These are phyloP conservation scores for Diachrysia chrysitis DNA, from an alignment of 2,888 invertebrate genomes.

Conservation along the genomic window DNA sequence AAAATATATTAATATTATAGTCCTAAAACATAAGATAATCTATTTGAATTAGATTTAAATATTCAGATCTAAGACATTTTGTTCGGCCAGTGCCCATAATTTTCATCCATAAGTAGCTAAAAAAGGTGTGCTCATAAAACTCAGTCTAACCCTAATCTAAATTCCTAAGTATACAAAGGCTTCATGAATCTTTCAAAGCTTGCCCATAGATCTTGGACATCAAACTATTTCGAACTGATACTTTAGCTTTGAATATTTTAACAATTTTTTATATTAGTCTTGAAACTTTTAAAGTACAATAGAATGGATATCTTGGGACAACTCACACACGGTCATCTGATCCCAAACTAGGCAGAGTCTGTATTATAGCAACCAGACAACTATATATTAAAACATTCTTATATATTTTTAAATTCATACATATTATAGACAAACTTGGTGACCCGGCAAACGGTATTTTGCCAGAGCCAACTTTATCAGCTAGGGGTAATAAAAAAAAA, in stretches of 20 bases:
- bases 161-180: not conserved
- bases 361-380: no score
- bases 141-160: slow-evolving; percentile 11
- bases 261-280: not conserved
- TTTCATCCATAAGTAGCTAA: not conserved
- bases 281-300: not conserved
- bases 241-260: not conserved
- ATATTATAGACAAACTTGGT: no score
- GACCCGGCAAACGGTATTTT: no score
- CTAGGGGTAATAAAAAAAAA: no score
- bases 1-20: not conserved
- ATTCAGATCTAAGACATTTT: not conserved
- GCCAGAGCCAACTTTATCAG: no score
- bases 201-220: not conserved
- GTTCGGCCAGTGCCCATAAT: not conserved
- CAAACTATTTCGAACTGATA: not conserved
- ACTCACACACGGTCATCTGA: no score
- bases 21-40: not conserved
- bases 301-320: no score
- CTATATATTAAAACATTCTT: no score
- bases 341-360: no score
- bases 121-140: slow-evolving; percentile 1
- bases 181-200: slow-evolving; percentile 7
- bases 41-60: not conserved
- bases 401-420: no score